phyloP scores from a whole-genome alignment of 2,888 invertebrate genomes.

The Hymenopus coronatus region DNA sequence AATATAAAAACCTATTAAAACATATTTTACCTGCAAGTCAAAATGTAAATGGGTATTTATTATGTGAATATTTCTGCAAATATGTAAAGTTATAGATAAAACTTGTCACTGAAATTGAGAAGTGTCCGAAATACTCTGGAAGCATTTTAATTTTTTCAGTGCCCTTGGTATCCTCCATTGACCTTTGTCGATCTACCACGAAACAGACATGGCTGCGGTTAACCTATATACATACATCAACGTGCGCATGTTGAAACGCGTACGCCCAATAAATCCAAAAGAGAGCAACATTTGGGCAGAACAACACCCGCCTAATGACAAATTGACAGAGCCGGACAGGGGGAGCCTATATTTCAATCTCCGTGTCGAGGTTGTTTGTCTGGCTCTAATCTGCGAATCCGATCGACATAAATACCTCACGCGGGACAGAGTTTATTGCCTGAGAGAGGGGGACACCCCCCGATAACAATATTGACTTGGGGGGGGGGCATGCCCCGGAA shows the following conservation, averaged over 20 bases:
- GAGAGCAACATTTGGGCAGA: not conserved
- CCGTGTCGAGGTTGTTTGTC: not conserved
- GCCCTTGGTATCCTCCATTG: not conserved
- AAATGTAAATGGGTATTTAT: too few species aligned
- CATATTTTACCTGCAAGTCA: too few species aligned
- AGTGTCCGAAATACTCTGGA: not conserved
- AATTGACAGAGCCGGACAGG: slow-evolving; percentile 3
- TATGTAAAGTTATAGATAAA: too few species aligned
- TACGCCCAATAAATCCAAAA: not conserved
- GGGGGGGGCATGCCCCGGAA: not conserved
- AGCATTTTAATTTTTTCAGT: not conserved
- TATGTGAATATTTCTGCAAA: too few species aligned
- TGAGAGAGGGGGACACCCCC: not conserved
- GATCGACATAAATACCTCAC: slow-evolving; percentile 17
- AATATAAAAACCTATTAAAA: too few species aligned
- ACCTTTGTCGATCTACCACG: not conserved
- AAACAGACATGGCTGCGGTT: not conserved
- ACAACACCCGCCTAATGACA: not conserved
- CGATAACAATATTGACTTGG: slow-evolving; percentile 18
- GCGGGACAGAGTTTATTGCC: slow-evolving; percentile 12
- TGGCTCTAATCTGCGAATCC: slow-evolving; percentile 7
- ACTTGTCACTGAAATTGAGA: too few species aligned
- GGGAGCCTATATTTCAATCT: not conserved
- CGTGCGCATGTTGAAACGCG: not conserved
- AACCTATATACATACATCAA: not conserved